Percentiles rank a stretch among this genome's conserved stretches.
These are phyloP conservation scores for Urocolius indicus DNA, from an alignment of 2,113 vertebrate species.

Conservation along the genomic window DNA sequence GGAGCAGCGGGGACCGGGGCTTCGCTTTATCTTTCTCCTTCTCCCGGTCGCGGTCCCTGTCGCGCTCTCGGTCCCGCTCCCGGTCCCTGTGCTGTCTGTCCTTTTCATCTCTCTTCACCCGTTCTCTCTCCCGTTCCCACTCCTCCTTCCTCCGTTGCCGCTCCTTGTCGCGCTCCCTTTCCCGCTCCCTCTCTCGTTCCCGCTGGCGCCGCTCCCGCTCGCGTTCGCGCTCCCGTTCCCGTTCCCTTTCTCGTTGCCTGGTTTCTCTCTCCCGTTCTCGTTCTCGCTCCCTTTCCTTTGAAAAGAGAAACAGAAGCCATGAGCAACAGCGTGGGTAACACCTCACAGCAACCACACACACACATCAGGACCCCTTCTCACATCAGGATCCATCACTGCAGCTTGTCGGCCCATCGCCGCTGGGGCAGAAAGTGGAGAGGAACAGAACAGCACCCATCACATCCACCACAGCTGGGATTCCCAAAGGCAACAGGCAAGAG, in stretches of 20 bases:
- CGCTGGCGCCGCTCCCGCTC: slow-evolving; percentile 89
- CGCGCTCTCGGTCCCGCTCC: slow-evolving; percentile 62
- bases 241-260: slow-evolving; percentile 87
- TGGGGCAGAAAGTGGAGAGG: neutral
- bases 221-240: slow-evolving; percentile 87
- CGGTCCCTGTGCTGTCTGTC: slow-evolving; percentile 78
- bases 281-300: slow-evolving; percentile 88
- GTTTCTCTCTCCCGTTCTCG: slow-evolving; percentile 87
- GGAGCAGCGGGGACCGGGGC: slow-evolving; percentile 86
- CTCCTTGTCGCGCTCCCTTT: slow-evolving; percentile 93
- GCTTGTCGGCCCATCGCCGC: no score
- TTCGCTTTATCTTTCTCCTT: slow-evolving; percentile 92
- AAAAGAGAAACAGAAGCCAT: neutral
- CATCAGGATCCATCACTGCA: neutral
- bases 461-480: neutral
- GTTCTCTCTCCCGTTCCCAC: slow-evolving; percentile 78
- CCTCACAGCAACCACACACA: no score
- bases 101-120: slow-evolving; percentile 82
- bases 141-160: slow-evolving; percentile 87
- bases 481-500: neutral
- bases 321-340: accelerated
- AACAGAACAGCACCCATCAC: neutral
- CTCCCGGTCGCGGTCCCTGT: slow-evolving; percentile 87
- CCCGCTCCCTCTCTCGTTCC: slow-evolving; percentile 90
- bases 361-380: no score